Evolutionary conservation across 2,113 vertebrate species (phyloP), one percentile per base, ranked within the genome.

Genomic region (Myanophis thanlyinensis): DNA sequence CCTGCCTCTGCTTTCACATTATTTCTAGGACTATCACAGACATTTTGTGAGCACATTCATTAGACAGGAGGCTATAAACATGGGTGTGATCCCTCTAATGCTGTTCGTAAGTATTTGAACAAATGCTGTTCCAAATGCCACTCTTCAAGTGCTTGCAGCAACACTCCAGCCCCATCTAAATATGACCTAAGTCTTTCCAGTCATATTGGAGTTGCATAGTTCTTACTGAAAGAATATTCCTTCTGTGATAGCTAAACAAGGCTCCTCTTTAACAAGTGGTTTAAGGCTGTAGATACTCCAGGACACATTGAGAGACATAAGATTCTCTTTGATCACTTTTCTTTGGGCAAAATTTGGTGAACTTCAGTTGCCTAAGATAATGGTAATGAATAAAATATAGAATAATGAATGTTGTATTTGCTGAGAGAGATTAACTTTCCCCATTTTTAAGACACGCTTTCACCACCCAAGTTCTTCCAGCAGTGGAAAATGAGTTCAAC

Each of bases 161-260:
- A 6, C 3, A 44, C 73, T 44, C 4, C 4, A 49, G 51, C 27
- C 40, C 94, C 73, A 40, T 51, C 18, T 2, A 51, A 40, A 94
- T 49, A 47, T 10, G 56, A 93, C 85, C 54, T 91, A 93, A 95
- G 92, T 15, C 27, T 88, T 73, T 27, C 49, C 59, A 54, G 88
- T 90, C 27, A 95, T 35, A 51, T 95, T 88, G 27, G 93, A 94
- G 93, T 91, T 18, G 89, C 93, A 95, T 80, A 80, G 35, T 53
- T 84, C 35, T 53, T 88, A 5, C 84, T 44, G 44, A 92, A 93
- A 95, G 92, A 62, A 92, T 90, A 44, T 94, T 73, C 15, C 86
- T 88, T 92, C 20, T 89, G 49, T 87, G 90, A 91, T 90, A 92
- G 90, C 54, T 92, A 93, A 94, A 92, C 87, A 94, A 97, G 95